Base-by-base conservation (phyloP, 2,888 invertebrate genomes). In the Xanthorhoe designata region DNA sequence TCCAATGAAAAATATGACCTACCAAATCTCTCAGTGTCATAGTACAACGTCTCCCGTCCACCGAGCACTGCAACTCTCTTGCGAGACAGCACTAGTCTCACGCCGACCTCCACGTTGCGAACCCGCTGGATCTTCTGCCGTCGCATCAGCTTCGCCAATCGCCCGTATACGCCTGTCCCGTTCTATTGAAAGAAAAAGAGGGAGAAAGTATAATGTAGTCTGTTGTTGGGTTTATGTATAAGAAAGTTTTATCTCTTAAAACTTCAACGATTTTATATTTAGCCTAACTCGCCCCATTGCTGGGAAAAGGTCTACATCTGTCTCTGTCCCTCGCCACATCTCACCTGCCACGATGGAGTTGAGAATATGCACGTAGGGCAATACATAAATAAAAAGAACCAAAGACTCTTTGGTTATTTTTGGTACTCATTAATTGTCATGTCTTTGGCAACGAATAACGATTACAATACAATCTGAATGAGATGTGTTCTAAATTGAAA, bases 21-120 rank as follows among this genome's bases (percentile, higher is more conserved):
- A 96, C 96, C 96, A 85, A 96, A 96, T 88, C 96, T 92, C 80
- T 96, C 96, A 58, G 96, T 96, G 79, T 97, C 96, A 73, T 96
- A 97, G 81, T 94, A 96, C 6, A 97, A 90, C 0, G 97, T 97
- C 83, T 97, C 97, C 54, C 97, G 86, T 1, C 97, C 97, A 0
- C 96, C 97, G 50, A 97, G 91, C 0, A 97, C 94, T 2, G 95
- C 96, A 4, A 95, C 94, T 66, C 95, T 94, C 56, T 91, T 88
- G 18, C 94, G 94, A 58, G 95, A 92, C 66, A 95, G 89, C 1
- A 97, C 96, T 52, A 95, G 83, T 71, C 95, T 91, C 17, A 97
- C 96, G 0, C 96, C 96, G 38, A 95, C 94, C 80, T 97, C 96
- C 0, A 96, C 95, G 9, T 96, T 96, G 76, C 95, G 94, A 13